A percentile compares a stretch with the other conserved stretches of the same genome.
phyloP scores from a whole-genome alignment of 2,888 invertebrate genomes.

The Timema podura region DNA sequence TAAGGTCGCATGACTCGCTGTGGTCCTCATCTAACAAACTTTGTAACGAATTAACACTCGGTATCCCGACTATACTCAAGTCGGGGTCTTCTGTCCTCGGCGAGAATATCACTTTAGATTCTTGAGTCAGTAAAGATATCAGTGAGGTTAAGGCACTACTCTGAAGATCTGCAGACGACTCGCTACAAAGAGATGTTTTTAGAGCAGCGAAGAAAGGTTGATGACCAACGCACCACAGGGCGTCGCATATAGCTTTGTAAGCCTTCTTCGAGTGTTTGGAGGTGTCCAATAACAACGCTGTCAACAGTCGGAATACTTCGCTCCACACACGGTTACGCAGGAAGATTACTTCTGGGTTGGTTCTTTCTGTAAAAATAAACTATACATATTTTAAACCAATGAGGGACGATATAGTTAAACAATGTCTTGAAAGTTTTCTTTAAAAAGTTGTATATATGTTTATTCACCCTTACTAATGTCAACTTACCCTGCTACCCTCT shows the following conservation, averaged over 20 bases:
- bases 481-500: too few relatives aligned
- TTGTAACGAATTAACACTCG: constrained; percentile 15
- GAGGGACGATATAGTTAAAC: too few relatives aligned
- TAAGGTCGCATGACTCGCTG: too few relatives aligned
- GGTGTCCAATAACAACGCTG: constrained; percentile 40
- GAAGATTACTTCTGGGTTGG: constrained; percentile 43
- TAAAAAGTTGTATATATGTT: too few relatives aligned
- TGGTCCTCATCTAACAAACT: constrained; percentile 21
- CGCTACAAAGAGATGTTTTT: constrained; percentile 36
- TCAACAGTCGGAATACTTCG: constrained; percentile 48
- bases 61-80: neutral
- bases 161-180: constrained; percentile 37
- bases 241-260: constrained; percentile 37
- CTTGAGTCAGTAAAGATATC: constrained; percentile 40
- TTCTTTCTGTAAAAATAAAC: constrained; percentile 40
- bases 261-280: constrained; percentile 19
- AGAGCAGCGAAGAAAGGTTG: constrained; percentile 38
- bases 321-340: constrained; percentile 50
- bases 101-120: constrained; percentile 23
- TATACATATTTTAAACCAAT: too few relatives aligned
- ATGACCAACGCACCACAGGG: constrained; percentile 37
- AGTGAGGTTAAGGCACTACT: constrained; percentile 41
- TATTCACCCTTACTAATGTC: too few relatives aligned
- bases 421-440: too few relatives aligned
- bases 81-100: neutral